Evolutionary conservation across 2,797 vertebrate species (phyloP).

Genomic region (Perodicticus potto): DNA sequence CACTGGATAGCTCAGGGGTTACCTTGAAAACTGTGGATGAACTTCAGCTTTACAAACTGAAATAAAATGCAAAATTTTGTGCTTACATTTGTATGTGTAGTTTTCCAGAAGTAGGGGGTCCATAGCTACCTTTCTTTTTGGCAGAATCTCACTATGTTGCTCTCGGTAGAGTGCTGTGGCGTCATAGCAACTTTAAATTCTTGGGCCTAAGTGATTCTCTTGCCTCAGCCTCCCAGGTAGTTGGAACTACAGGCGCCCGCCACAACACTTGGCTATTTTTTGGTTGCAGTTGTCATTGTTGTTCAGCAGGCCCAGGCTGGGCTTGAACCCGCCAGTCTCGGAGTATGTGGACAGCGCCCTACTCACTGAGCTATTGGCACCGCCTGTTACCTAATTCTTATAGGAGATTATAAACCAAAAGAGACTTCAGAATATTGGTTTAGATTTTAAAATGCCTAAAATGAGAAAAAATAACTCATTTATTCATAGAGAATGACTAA

Average conservation of each 20-base stretch:
- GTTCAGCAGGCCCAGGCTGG: too few relatives aligned
- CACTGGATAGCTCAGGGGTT: neutral
- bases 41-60: neutral
- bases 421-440: slow-evolving; percentile 21
- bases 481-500: slow-evolving; percentile 55
- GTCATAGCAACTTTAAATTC: too few relatives aligned
- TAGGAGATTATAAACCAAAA: slow-evolving; percentile 10
- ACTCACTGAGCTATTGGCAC: too few relatives aligned
- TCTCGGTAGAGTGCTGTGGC: too few relatives aligned
- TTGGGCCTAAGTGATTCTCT: too few relatives aligned
- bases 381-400: neutral
- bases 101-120: neutral
- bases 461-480: slow-evolving; percentile 48
- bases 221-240: too few relatives aligned
- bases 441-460: slow-evolving; percentile 58
- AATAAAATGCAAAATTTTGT: neutral
- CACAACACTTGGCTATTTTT: too few relatives aligned
- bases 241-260: too few relatives aligned
- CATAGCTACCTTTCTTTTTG: neutral
- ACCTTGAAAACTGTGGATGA: neutral
- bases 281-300: too few relatives aligned
- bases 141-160: too few relatives aligned
- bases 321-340: too few relatives aligned
- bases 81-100: neutral
- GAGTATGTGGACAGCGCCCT: too few relatives aligned